Percentiles rank a stretch among this genome's conserved stretches.
phyloP scores from a whole-genome alignment of 1,140 invertebrate genomes.

The Drosophila simulans region DNA sequence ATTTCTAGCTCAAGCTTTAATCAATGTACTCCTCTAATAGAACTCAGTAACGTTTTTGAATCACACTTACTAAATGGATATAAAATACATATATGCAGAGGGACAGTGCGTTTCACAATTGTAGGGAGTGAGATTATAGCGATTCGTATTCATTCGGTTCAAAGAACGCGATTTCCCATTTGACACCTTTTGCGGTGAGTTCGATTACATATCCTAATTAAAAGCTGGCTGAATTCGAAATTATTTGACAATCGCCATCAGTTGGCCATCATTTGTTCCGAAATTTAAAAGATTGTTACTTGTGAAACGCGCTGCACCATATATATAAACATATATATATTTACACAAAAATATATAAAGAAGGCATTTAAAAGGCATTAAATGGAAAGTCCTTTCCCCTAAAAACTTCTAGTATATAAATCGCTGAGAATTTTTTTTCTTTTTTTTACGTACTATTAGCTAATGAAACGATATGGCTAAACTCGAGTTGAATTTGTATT shows the following conservation, averaged over 20 bases:
- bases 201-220: slow-evolving; percentile 28
- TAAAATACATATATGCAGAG: background rate
- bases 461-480: slow-evolving; percentile 37
- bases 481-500: slow-evolving; percentile 75
- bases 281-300: slow-evolving; percentile 1
- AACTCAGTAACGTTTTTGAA: slow-evolving; percentile 20
- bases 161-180: background rate
- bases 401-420: slow-evolving; percentile 18
- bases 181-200: background rate
- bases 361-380: slow-evolving; percentile 31
- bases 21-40: slow-evolving; percentile 11
- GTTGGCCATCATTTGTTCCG: slow-evolving; percentile 1
- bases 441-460: slow-evolving; percentile 33
- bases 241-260: slow-evolving; percentile 27
- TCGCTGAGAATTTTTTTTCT: slow-evolving; percentile 7
- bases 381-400: slow-evolving; percentile 13
- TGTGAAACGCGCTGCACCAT: slow-evolving; percentile 29
- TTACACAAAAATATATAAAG: background rate
- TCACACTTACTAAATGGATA: background rate
- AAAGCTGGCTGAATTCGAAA: slow-evolving; percentile 7
- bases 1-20: slow-evolving; percentile 38
- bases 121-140: background rate
- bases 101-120: slow-evolving; percentile 30
- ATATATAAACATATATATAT: background rate
- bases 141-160: background rate